Base-by-base conservation (phyloP, 2,888 invertebrate genomes). In the Drosophila tripunctata region DNA sequence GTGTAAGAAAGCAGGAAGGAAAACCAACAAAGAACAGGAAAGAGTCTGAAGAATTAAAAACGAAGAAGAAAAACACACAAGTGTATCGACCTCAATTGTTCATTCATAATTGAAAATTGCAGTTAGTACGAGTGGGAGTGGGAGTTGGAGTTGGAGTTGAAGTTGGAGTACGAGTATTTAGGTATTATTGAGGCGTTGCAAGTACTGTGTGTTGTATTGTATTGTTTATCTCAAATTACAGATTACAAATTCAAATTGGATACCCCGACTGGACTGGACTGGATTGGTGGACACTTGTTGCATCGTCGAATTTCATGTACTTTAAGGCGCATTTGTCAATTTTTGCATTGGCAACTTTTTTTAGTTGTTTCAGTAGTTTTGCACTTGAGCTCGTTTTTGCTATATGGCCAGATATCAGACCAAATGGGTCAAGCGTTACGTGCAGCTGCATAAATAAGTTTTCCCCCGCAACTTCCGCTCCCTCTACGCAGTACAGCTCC, bases 381-480 rank as follows among this genome's bases (percentile, higher is more conserved):
- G 69, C 51, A 67, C 50, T 67, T 44, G 58, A 27, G 50, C 60
- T 64, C 67, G 14, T 31, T 40, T 12, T 12, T 22, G 30, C 8
- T 19, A 19, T 19, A 31, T 12, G 22, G 7, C 12, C 40, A 12
- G 12, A 14, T 15, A n/a, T n/a, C n/a, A n/a, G 62, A 67, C 73
- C 82, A 77, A 64, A 68, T 70, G 70, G 78, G 74, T 36, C 75
- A 71, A 40, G 45, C 45, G 47, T 19, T 66, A 65, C 87, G 86
- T 87, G 87, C 87, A 88, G 83, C 87, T 87, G 87, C 87, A 87
- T 88, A 87, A 88, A 88, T 61, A 31, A 4, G 22, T 22, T n/a
- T n/a, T n/a, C n/a, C n/a, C n/a, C n/a, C n/a, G n/a, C n/a, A 73
- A 36, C 36, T 17, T 14, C 41, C 27, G 40, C 36, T 50, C 38